phyloP scores from a whole-genome alignment of 2,888 invertebrate species.

The Creontiades dilutus region DNA sequence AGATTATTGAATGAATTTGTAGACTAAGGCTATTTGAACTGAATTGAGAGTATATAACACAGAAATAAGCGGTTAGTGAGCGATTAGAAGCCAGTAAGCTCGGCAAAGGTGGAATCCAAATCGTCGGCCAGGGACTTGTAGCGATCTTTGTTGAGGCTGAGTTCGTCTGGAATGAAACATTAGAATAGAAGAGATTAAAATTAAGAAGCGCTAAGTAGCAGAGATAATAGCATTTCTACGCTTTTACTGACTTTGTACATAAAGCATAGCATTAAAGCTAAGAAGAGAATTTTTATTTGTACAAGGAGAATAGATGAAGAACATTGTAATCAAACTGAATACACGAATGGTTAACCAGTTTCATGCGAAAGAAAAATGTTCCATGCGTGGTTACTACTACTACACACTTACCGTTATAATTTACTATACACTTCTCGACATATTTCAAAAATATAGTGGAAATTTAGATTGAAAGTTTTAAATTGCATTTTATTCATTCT shows the following conservation, averaged over 20 bases:
- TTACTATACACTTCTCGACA: too few species aligned
- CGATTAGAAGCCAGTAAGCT: constrained; percentile 70
- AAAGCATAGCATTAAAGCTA: too few species aligned
- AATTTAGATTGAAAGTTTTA: too few species aligned
- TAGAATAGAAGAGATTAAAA: constrained; percentile 30
- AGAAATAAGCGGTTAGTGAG: constrained; percentile 67
- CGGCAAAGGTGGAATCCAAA: constrained; percentile 68
- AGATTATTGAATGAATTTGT: constrained; percentile 56
- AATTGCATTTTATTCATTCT: too few species aligned
- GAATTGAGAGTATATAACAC: not conserved
- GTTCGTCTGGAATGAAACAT: constrained; percentile 64
- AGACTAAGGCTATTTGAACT: constrained; percentile 38
- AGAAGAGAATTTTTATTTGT: too few species aligned
- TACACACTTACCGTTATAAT: too few species aligned
- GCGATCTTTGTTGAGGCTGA: constrained; percentile 70
- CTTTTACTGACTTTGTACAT: not conserved
- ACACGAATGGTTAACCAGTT: too few species aligned
- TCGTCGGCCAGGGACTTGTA: constrained; percentile 64
- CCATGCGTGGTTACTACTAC: too few species aligned
- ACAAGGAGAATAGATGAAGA: too few species aligned
- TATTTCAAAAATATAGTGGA: too few species aligned
- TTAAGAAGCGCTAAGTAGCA: not conserved
- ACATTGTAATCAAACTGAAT: too few species aligned
- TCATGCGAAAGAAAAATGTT: too few species aligned
- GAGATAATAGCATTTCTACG: not conserved